Evolutionary conservation across 2,888 invertebrate species (phyloP).

Genomic region (Megalurothrips usitatus): DNA sequence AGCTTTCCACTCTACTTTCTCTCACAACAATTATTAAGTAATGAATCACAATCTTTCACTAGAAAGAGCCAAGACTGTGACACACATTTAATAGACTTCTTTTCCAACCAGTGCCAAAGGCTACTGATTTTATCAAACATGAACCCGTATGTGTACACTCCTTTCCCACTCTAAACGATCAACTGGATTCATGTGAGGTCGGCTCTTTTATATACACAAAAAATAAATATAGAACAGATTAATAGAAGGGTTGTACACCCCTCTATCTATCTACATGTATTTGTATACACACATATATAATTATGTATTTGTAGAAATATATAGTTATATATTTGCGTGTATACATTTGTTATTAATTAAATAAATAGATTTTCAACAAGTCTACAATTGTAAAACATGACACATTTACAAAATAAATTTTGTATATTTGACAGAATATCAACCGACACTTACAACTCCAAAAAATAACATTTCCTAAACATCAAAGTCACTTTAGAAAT

Average conservation of each 20-base stretch:
- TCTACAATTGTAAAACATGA: not conserved
- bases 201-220: not conserved
- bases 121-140: not conserved
- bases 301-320: not conserved
- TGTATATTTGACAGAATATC: not conserved
- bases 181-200: not conserved
- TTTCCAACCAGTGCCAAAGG: not conserved
- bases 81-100: not conserved
- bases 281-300: slow-evolving; percentile 7
- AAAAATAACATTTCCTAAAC: too few relatives aligned
- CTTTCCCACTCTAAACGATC: not conserved
- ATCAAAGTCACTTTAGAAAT: not conserved
- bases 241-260: not conserved
- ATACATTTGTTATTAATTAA: not conserved
- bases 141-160: not conserved
- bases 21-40: not conserved
- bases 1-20: not conserved
- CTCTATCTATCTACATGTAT: not conserved
- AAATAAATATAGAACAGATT: not conserved
- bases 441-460: too few relatives aligned
- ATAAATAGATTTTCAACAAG: slow-evolving; percentile 4
- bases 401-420: not conserved
- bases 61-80: not conserved
- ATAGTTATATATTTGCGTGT: not conserved
- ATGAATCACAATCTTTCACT: not conserved